Conservation (phyloP, 1,140 invertebrate genomes). For the Neodiprion lecontei region DNA sequence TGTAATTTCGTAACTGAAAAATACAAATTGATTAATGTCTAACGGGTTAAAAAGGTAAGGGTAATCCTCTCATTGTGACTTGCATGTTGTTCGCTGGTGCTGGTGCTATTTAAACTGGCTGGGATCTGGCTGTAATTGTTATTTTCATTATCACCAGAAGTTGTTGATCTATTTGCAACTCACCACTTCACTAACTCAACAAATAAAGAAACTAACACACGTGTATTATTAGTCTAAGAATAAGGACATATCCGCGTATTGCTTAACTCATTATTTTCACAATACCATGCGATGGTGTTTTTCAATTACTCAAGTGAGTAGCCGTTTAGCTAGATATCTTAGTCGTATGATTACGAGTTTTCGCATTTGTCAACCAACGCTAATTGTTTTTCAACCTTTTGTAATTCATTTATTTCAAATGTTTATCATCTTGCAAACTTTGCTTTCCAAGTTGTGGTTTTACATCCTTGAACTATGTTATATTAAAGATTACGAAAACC, state of each 20-base stretch:
- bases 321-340: neutral
- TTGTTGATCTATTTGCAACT: too few relatives aligned
- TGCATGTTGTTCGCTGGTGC: conserved; percentile 3
- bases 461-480: too few relatives aligned
- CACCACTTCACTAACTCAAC: neutral
- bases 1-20: too few relatives aligned
- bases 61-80: neutral
- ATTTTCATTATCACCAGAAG: neutral
- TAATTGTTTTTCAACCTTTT: too few relatives aligned
- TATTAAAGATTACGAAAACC: too few relatives aligned
- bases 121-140: neutral
- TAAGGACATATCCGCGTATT: neutral
- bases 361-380: neutral
- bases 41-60: neutral
- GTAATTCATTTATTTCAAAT: too few relatives aligned
- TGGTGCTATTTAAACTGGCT: neutral
- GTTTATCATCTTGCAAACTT: too few relatives aligned
- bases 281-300: neutral
- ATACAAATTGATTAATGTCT: too few relatives aligned
- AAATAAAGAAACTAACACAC: neutral
- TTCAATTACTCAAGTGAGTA: neutral
- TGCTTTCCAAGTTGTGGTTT: too few relatives aligned
- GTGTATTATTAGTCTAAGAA: neutral
- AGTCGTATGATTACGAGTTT: neutral
- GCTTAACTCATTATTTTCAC: neutral